These are phyloP conservation scores for Leptopilina myrica DNA, from an alignment of 2,888 invertebrate genomes.

Conservation along the genomic window DNA sequence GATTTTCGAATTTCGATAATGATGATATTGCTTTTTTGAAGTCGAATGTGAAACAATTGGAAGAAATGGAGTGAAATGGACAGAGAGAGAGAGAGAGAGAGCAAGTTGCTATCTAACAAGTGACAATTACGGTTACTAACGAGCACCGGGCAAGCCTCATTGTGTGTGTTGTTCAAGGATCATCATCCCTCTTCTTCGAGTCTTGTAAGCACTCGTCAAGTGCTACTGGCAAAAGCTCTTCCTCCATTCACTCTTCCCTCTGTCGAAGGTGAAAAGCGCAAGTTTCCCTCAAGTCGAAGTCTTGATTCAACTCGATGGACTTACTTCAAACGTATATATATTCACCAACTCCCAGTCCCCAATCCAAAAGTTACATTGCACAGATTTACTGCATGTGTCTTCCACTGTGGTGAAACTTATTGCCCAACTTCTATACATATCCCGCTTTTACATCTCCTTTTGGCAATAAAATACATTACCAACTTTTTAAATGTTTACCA, in stretches of 20 bases:
- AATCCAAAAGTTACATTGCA: conserved; percentile 25
- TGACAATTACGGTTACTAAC: conserved; percentile 69
- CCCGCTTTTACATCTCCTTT: not conserved
- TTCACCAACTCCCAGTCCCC: not conserved
- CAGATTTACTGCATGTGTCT: conserved; percentile 3
- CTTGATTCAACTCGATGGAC: conserved; percentile 18
- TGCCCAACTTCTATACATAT: not conserved
- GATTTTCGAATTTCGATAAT: too few species aligned
- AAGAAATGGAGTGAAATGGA: conserved; percentile 42
- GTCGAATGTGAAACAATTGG: conserved; percentile 20
- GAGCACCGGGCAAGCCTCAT: conserved; percentile 53
- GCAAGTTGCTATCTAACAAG: conserved; percentile 65
- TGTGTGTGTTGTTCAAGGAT: conserved; percentile 10
- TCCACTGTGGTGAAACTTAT: conserved; percentile 8
- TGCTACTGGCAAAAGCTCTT: conserved; percentile 4
- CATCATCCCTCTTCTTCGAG: conserved; percentile 20
- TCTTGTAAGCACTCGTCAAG: conserved; percentile 22
- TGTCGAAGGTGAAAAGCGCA: conserved; percentile 36
- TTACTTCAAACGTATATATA: conserved; percentile 23
- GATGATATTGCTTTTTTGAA: not conserved
- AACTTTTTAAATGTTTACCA: not conserved
- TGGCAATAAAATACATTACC: not conserved
- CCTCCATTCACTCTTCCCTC: not conserved
- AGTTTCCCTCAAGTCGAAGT: conserved; percentile 24
- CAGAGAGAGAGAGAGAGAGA: conserved; percentile 38